These are phyloP conservation scores for Hesperia comma DNA, from an alignment of 2,888 invertebrate genomes.

Conservation along the genomic window DNA sequence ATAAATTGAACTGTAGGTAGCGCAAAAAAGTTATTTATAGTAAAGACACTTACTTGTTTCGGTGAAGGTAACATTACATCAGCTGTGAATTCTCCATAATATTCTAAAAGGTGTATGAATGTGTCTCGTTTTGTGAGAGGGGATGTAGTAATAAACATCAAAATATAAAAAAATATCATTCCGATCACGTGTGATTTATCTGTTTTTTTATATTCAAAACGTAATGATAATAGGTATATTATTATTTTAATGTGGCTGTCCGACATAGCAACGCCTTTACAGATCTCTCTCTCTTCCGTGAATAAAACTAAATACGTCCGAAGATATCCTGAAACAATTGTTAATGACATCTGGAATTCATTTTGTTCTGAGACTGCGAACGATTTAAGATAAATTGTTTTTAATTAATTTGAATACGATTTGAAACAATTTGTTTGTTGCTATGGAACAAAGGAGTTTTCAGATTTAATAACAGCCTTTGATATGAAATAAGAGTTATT, in stretches of 20 bases:
- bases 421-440: conserved; percentile 20
- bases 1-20: no score
- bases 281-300: conserved; percentile 17
- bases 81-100: no score
- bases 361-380: conserved; percentile 23
- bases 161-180: no score
- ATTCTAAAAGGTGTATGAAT: no score
- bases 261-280: background rate
- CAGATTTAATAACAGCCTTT: conserved; percentile 1
- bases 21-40: no score
- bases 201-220: no score
- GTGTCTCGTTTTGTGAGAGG: no score
- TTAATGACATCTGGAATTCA: conserved; percentile 34
- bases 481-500: background rate
- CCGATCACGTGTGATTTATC: no score
- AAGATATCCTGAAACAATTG: conserved; percentile 29
- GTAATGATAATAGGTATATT: no score
- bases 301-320: conserved; percentile 27
- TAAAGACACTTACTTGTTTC: no score
- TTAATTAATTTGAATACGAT: conserved; percentile 24
- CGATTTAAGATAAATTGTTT: conserved; percentile 30
- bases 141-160: no score
- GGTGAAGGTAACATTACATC: no score
- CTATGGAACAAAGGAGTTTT: conserved; percentile 11
- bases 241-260: background rate